phyloP scores from a whole-genome alignment of 1,140 invertebrate species.

The Sitobion miscanthi region DNA sequence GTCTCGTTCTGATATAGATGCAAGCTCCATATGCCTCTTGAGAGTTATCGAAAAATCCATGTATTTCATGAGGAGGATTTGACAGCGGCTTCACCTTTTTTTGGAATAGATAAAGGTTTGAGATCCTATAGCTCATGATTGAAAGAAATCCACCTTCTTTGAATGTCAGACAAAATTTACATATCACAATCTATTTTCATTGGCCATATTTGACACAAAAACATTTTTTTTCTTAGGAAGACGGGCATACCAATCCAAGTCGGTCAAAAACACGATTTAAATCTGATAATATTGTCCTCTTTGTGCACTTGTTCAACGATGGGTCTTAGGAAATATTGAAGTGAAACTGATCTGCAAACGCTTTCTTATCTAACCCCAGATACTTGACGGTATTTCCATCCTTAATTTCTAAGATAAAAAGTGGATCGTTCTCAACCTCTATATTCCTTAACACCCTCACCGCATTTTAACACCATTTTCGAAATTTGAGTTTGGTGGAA shows the following conservation, averaged over 20 bases:
- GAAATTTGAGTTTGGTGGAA: not conserved
- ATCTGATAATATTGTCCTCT: not conserved
- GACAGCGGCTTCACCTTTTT: no score
- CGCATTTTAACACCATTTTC: not conserved
- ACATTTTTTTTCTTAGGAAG: not conserved
- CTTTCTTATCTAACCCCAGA: not conserved
- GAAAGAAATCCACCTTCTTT: not conserved
- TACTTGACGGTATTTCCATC: not conserved
- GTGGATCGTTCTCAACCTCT: not conserved
- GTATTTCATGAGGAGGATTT: not conserved
- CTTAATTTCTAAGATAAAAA: not conserved
- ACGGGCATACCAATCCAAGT: not conserved
- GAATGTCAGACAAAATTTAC: not conserved
- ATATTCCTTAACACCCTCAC: not conserved
- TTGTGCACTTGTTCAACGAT: not conserved
- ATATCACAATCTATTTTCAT: not conserved
- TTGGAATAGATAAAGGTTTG: slow-evolving; percentile 57
- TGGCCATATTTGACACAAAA: not conserved
- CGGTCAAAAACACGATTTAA: not conserved
- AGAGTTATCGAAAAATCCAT: not conserved
- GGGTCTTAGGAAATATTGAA: not conserved
- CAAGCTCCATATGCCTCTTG: not conserved
- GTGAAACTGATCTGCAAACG: not conserved
- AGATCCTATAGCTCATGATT: slow-evolving; percentile 14
- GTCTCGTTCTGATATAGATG: not conserved